Percentiles rank a stretch among this genome's conserved stretches.
Conservation (phyloP, 2,888 invertebrate species). For the Epistrophe eligans region DNA sequence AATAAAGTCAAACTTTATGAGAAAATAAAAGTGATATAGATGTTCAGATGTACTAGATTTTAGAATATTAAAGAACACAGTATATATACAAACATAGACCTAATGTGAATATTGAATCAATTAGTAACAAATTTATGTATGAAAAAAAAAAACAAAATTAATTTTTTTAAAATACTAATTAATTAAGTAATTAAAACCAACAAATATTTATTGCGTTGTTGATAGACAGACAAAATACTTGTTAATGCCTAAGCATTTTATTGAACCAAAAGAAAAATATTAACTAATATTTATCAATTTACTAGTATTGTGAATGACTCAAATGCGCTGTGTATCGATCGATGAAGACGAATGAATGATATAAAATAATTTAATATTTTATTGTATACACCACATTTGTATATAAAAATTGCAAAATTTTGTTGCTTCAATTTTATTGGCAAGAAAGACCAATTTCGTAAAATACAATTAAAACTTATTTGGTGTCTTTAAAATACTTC, state of each 20-base stretch:
- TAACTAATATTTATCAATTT: slow-evolving; percentile 29
- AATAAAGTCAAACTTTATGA: slow-evolving; percentile 74
- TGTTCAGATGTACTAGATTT: slow-evolving; percentile 73
- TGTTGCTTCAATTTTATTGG: too few species aligned
- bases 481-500: background rate
- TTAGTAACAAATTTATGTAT: slow-evolving; percentile 73
- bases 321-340: slow-evolving; percentile 67
- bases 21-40: slow-evolving; percentile 75
- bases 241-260: slow-evolving; percentile 48
- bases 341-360: slow-evolving; percentile 49
- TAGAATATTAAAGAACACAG: slow-evolving; percentile 69
- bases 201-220: slow-evolving; percentile 46
- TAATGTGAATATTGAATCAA: slow-evolving; percentile 75
- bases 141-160: slow-evolving; percentile 43
- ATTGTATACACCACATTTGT: slow-evolving; percentile 15
- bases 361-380: slow-evolving; percentile 34
- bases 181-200: slow-evolving; percentile 5
- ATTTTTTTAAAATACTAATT: slow-evolving; percentile 64
- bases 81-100: slow-evolving; percentile 68
- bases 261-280: slow-evolving; percentile 29
- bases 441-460: too few species aligned
- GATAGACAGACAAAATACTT: slow-evolving; percentile 27
- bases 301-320: slow-evolving; percentile 53
- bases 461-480: too few species aligned
- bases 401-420: slow-evolving; percentile 42